Evolutionary conservation across 2,797 vertebrate species (phyloP).

Genomic region (Sebastes taczanowskii): DNA sequence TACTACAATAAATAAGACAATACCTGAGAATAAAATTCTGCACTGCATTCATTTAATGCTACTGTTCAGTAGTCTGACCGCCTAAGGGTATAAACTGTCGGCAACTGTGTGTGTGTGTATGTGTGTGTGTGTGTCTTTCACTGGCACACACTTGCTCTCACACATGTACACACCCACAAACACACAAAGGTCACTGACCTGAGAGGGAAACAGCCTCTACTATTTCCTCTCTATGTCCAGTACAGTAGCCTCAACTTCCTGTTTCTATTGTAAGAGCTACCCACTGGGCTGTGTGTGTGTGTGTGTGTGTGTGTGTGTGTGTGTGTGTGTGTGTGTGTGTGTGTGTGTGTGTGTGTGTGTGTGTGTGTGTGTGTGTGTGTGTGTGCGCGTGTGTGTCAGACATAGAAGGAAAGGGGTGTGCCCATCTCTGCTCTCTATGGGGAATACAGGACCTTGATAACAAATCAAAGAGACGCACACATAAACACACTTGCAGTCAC

Average conservation of each 20-base stretch:
- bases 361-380: slow-evolving; percentile 22
- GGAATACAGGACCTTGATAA: slow-evolving; percentile 59
- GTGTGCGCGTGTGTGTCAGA: slow-evolving; percentile 12
- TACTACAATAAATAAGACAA: no score
- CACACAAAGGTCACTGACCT: slow-evolving; percentile 12
- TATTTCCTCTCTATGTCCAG: slow-evolving; percentile 73
- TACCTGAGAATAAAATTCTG: no score
- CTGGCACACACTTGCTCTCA: not conserved
- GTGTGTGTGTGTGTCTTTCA: not conserved
- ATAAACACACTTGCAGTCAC: slow-evolving; percentile 21
- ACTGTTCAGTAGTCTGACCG: no score
- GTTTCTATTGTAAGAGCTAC: slow-evolving; percentile 66
- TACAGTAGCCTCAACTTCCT: slow-evolving; percentile 76
- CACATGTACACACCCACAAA: slow-evolving; percentile 2
- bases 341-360: slow-evolving; percentile 23
- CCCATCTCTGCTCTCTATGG: slow-evolving; percentile 41
- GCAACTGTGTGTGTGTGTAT: not conserved
- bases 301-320: slow-evolving; percentile 27
- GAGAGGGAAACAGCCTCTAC: slow-evolving; percentile 58
- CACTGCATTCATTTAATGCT: no score
- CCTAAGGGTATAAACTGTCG: no score
- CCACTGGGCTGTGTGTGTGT: not conserved
- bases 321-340: slow-evolving; percentile 12
- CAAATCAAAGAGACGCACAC: slow-evolving; percentile 22
- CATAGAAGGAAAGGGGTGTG: slow-evolving; percentile 63